Percentiles rank a stretch among this genome's conserved stretches.
Evolutionary conservation across 2,797 vertebrate species (phyloP).

Genomic region (Diplodus puntazzo): DNA sequence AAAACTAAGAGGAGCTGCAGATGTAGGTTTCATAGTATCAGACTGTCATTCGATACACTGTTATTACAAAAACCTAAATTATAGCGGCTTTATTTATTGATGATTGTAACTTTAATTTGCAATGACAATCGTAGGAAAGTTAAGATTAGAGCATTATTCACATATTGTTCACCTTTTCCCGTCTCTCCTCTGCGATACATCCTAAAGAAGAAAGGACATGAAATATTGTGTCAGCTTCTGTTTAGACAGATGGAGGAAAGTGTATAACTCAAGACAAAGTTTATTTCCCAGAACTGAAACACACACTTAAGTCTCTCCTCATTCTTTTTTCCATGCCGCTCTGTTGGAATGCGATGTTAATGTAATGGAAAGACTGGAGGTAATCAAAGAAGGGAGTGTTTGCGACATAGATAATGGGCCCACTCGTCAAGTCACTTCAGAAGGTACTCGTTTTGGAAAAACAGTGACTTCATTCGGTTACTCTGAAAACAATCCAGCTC

Average conservation of each 20-base stretch:
- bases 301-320: constrained; percentile 6
- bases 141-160: background rate
- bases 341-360: constrained; percentile 43
- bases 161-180: no score
- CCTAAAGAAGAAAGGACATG: background rate
- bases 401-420: background rate
- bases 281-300: background rate
- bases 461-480: constrained; percentile 8
- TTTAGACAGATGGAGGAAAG: constrained; percentile 34
- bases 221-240: constrained; percentile 18
- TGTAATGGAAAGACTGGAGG: constrained; percentile 20
- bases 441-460: background rate
- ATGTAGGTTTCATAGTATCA: no score
- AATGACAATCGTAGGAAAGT: background rate
- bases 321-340: constrained; percentile 33
- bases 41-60: background rate
- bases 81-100: background rate
- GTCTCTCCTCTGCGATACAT: background rate
- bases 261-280: constrained; percentile 3
- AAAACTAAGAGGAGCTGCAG: background rate
- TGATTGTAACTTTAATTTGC: no score
- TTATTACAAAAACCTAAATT: no score
- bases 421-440: background rate
- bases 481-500: background rate
- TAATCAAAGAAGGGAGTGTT: constrained; percentile 2